Evolutionary conservation across 1,140 invertebrate genomes (phyloP).

Genomic region (Parasteatoda tepidariorum): DNA sequence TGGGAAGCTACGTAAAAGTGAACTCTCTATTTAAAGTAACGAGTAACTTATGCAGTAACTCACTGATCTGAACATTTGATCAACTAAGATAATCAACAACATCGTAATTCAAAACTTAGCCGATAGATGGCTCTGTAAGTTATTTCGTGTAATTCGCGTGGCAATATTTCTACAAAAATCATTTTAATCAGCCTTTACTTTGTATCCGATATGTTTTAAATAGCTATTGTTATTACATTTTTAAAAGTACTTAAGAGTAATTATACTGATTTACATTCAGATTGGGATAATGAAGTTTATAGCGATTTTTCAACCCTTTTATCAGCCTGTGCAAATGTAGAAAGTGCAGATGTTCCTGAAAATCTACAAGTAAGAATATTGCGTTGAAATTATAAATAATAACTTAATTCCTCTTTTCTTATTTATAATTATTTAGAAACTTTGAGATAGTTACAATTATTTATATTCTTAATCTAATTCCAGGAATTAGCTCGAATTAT

Average conservation of each 20-base stretch:
- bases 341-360: slow-evolving; percentile 43
- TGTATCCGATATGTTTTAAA: too few species aligned
- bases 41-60: too few species aligned
- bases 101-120: too few species aligned
- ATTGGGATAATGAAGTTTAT: slow-evolving; percentile 33
- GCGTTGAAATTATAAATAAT: neutral
- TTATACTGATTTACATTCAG: neutral
- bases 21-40: too few species aligned
- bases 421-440: neutral
- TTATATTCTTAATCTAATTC: neutral
- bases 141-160: neutral
- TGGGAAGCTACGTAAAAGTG: too few species aligned
- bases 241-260: neutral
- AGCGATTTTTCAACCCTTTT: slow-evolving; percentile 30
- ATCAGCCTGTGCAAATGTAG: slow-evolving; percentile 25
- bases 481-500: slow-evolving; percentile 38
- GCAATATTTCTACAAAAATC: neutral
- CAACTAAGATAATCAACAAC: too few species aligned
- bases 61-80: too few species aligned
- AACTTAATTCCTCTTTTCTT: neutral
- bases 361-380: slow-evolving; percentile 29
- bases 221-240: neutral
- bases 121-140: too few species aligned
- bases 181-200: neutral
- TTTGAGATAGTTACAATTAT: neutral